phyloP scores from a whole-genome alignment of 2,113 vertebrate species.

The Heterotis niloticus region DNA sequence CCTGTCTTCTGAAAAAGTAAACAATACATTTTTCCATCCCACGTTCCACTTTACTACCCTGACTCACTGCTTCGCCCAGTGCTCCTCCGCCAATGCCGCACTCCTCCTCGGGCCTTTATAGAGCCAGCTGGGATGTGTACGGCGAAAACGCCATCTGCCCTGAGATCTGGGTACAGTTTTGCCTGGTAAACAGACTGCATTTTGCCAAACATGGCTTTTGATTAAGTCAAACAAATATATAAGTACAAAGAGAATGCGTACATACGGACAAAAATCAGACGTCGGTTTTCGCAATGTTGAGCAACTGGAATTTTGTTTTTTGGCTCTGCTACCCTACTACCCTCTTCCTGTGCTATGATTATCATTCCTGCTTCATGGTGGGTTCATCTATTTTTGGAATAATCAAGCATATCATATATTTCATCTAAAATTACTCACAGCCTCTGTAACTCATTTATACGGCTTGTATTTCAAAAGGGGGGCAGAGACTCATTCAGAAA shows the following conservation, averaged over 20 bases:
- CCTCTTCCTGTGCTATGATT: not conserved
- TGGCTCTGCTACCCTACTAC: not conserved
- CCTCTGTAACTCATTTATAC: not conserved
- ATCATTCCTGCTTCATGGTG: not conserved
- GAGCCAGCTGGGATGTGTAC: conserved; percentile 27
- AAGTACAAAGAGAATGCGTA: not conserved
- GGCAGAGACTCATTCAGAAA: not conserved
- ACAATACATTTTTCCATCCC: conserved; percentile 45
- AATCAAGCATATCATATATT: not conserved
- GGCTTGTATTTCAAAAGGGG: not conserved
- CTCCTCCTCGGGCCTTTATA: conserved; percentile 32
- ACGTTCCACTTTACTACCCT: conserved; percentile 37
- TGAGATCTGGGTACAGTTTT: no score
- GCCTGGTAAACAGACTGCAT: not conserved
- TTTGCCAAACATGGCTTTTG: not conserved
- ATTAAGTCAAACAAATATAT: not conserved
- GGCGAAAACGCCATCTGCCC: conserved; percentile 10
- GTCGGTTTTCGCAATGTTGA: not conserved
- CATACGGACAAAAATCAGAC: not conserved
- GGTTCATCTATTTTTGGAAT: not conserved
- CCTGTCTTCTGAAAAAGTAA: conserved; percentile 55
- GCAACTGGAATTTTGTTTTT: not conserved
- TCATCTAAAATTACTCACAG: not conserved
- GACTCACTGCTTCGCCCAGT: conserved; percentile 42
- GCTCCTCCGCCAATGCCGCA: conserved; percentile 24